Evolutionary conservation across 2,888 invertebrate genomes (phyloP).

Genomic region (Parascotia fuliginaria): DNA sequence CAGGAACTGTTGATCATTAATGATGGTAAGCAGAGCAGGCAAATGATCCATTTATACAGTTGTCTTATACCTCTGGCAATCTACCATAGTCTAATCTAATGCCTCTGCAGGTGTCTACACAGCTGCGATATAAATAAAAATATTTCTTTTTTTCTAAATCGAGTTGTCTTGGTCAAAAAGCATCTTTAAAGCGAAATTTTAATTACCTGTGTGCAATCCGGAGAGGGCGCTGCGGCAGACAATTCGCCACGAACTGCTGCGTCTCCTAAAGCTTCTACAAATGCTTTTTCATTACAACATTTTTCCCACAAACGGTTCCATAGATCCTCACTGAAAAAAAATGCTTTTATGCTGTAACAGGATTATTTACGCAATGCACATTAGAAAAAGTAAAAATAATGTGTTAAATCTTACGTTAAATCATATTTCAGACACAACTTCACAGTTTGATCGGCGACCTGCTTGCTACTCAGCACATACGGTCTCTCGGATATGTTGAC

Average conservation of each 20-base stretch:
- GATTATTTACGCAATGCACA: too few relatives aligned
- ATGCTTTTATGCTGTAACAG: too few relatives aligned
- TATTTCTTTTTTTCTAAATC: too few relatives aligned
- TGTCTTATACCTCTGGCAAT: too few relatives aligned
- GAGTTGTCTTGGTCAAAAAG: neutral
- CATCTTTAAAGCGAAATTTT: neutral
- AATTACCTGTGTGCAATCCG: constrained; percentile 84
- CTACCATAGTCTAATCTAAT: too few relatives aligned
- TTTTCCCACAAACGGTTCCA: constrained; percentile 78
- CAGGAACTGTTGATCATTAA: too few relatives aligned
- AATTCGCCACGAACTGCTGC: constrained; percentile 88
- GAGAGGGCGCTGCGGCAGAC: constrained; percentile 83
- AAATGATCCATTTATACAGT: too few relatives aligned
- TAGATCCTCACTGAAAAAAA: constrained; percentile 65
- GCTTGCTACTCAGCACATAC: constrained; percentile 64
- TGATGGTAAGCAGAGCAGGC: too few relatives aligned
- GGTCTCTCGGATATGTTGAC: constrained; percentile 65
- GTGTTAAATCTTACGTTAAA: constrained; percentile 57
- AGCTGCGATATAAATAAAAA: too few relatives aligned
- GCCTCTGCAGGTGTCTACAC: too few relatives aligned
- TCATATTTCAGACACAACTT: constrained; percentile 71
- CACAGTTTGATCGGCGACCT: constrained; percentile 69
- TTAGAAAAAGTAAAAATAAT: neutral
- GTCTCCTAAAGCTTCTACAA: constrained; percentile 87
- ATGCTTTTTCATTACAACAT: constrained; percentile 81